These are phyloP conservation scores for Callipepla californica DNA, from an alignment of 2,113 vertebrate genomes.

Conservation along the genomic window DNA sequence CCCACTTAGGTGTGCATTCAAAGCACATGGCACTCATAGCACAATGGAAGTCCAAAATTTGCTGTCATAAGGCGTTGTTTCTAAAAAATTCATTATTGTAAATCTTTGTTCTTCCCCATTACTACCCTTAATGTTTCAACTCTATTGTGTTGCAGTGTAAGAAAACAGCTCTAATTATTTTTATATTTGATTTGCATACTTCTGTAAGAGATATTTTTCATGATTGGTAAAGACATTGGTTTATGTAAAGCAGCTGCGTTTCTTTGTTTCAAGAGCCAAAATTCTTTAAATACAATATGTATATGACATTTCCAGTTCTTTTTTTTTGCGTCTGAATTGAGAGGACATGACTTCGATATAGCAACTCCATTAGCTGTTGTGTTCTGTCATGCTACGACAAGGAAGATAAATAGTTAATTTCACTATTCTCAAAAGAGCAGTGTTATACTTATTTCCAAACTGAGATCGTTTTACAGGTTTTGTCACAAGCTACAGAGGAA, in stretches of 20 bases:
- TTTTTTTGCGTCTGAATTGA: background rate
- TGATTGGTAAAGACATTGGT: background rate
- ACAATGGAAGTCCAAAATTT: background rate
- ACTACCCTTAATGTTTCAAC: background rate
- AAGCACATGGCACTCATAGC: background rate
- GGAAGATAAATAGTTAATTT: background rate
- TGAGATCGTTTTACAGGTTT: background rate
- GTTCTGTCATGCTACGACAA: background rate
- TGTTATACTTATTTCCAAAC: background rate
- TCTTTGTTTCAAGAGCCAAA: background rate
- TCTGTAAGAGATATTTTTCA: background rate
- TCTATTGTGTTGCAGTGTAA: background rate
- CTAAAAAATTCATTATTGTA: background rate
- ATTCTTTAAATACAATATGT: background rate
- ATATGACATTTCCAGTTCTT: background rate
- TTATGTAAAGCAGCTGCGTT: background rate
- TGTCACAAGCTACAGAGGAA: background rate
- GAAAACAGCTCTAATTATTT: background rate
- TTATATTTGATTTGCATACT: background rate
- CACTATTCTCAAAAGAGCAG: background rate
- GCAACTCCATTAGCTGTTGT: background rate
- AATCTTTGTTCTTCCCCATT: background rate
- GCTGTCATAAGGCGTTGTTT: rapidly evolving
- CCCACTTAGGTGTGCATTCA: background rate
- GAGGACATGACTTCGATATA: background rate